These are phyloP conservation scores for Drosophila orosa DNA, from an alignment of 1,140 invertebrate species.

Conservation along the genomic window DNA sequence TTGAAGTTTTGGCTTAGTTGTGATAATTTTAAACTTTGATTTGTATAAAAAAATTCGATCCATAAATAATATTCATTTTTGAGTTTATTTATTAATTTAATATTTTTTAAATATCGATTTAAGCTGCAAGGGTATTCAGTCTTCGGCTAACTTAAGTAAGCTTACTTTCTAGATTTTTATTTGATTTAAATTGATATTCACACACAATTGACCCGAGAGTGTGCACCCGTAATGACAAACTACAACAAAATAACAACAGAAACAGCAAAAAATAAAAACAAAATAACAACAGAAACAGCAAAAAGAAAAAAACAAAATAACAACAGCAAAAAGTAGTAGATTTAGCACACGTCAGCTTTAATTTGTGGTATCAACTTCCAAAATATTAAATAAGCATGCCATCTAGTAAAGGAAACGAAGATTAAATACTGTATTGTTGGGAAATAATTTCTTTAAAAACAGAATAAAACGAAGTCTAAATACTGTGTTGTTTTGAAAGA, in stretches of 20 bases:
- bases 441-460: no score
- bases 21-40: no score
- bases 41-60: no score
- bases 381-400: slow-evolving; percentile 22
- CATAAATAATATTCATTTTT: no score
- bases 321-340: slow-evolving; percentile 4
- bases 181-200: slow-evolving; percentile 56
- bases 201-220: slow-evolving; percentile 42
- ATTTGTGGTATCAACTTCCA: slow-evolving; percentile 68
- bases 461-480: background rate
- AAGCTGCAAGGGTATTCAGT: background rate
- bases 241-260: no score
- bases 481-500: background rate
- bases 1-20: no score
- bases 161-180: slow-evolving; percentile 3
- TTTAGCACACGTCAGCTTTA: slow-evolving; percentile 64
- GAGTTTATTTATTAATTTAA: no score
- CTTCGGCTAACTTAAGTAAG: background rate
- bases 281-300: no score
- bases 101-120: no score
- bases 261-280: no score
- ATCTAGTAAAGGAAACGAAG: background rate
- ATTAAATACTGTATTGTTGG: slow-evolving; percentile 11
- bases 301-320: no score
- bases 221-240: slow-evolving; percentile 21